Conservation (phyloP, 2,797 vertebrate species). For the Sparidentex hasta region DNA sequence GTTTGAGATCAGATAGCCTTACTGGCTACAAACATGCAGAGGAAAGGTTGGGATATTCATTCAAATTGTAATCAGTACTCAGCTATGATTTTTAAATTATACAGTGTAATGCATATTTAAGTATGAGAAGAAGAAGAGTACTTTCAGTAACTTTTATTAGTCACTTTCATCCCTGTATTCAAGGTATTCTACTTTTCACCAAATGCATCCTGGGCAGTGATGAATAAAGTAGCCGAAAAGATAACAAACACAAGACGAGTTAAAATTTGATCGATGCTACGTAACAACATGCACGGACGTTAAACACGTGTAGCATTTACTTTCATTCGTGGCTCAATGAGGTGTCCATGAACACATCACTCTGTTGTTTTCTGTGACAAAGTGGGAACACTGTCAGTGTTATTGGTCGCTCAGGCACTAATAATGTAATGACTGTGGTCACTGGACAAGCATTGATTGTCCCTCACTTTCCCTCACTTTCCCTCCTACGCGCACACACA, state of each 20-base stretch:
- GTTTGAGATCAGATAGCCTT: too few species aligned
- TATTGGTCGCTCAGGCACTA: slow-evolving; percentile 59
- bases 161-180: too few species aligned
- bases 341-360: slow-evolving; percentile 25
- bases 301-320: slow-evolving; percentile 16
- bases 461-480: slow-evolving; percentile 45
- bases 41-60: too few species aligned
- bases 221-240: not conserved
- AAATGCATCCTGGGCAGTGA: not conserved
- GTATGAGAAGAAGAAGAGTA: too few species aligned
- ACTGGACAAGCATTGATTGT: slow-evolving; percentile 57
- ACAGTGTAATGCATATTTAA: too few species aligned
- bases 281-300: not conserved
- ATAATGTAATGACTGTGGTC: slow-evolving; percentile 71
- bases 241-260: not conserved
- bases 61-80: too few species aligned
- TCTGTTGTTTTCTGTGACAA: slow-evolving; percentile 36
- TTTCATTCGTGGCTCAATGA: slow-evolving; percentile 43
- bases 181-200: not conserved
- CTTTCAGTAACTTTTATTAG: too few species aligned
- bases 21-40: too few species aligned
- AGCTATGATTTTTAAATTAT: too few species aligned
- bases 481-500: slow-evolving; percentile 1
- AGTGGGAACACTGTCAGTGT: slow-evolving; percentile 46
- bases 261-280: not conserved